A percentile compares a stretch with the other conserved stretches of the same genome.
Evolutionary conservation across 1,140 invertebrate species (phyloP).

Genomic region (Bacillus rossius): DNA sequence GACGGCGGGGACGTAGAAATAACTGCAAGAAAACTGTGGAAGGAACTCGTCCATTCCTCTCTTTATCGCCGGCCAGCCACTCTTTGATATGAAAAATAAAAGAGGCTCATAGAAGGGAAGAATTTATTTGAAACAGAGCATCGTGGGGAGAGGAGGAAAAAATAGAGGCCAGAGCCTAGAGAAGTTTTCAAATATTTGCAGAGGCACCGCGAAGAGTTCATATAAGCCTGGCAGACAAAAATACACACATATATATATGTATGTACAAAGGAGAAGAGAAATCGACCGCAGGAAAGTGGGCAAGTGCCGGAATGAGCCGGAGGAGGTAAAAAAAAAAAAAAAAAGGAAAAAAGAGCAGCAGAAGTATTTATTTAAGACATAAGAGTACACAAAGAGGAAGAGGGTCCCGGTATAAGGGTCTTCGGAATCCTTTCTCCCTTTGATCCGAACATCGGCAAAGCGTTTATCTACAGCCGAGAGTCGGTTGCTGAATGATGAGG

Average conservation of each 20-base stretch:
- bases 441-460: slow-evolving; percentile 9
- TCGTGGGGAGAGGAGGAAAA: background rate
- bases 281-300: slow-evolving; percentile 5
- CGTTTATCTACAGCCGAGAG: slow-evolving; percentile 3
- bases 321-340: background rate
- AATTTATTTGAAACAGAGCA: background rate
- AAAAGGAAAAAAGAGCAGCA: slow-evolving; percentile 4
- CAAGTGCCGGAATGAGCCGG: background rate
- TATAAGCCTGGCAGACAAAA: slow-evolving; percentile 10
- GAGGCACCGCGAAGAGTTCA: slow-evolving; percentile 12
- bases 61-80: background rate
- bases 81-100: slow-evolving; percentile 1
- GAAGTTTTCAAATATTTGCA: slow-evolving; percentile 12
- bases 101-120: background rate
- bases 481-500: too few species aligned
- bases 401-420: background rate
- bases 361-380: slow-evolving; percentile 14
- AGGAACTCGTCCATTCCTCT: too few species aligned
- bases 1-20: too few species aligned
- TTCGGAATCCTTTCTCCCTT: slow-evolving; percentile 6
- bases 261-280: background rate
- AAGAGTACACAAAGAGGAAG: slow-evolving; percentile 5
- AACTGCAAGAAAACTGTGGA: too few species aligned
- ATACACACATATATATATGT: background rate
- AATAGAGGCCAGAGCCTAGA: background rate